Conservation (phyloP, 92 coral and sea anemone genomes). For the Diadumene lineata region DNA sequence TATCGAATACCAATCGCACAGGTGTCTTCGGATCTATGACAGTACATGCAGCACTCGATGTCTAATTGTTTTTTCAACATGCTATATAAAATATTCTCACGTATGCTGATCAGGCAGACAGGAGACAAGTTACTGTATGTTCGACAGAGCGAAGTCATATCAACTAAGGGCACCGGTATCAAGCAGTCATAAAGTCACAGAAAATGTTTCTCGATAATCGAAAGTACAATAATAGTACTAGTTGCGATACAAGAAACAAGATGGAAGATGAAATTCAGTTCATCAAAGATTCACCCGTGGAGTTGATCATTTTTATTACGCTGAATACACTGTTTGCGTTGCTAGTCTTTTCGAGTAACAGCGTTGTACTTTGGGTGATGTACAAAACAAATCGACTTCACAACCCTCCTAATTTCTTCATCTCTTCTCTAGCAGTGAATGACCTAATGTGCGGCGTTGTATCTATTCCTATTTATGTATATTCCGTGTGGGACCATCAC, state of each 20-base stretch:
- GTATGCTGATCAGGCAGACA: too few species aligned
- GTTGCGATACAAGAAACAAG: background rate
- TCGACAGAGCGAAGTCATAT: too few species aligned
- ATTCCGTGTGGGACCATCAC: background rate
- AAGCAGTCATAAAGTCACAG: too few species aligned
- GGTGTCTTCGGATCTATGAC: too few species aligned
- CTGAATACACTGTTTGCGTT: background rate
- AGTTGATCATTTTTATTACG: background rate
- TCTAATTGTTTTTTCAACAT: too few species aligned
- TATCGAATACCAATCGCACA: too few species aligned
- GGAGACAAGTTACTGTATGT: too few species aligned
- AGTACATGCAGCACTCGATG: too few species aligned
- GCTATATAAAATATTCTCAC: too few species aligned
- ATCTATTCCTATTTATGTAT: background rate
- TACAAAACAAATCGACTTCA: constrained; percentile 14
- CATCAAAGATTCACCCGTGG: background rate
- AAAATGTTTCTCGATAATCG: too few species aligned
- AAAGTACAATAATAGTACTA: background rate
- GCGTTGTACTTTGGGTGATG: constrained; percentile 6
- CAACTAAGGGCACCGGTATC: too few species aligned
- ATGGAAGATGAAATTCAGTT: background rate
- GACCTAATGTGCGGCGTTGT: constrained; percentile 6
- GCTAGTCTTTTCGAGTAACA: constrained; percentile 7
- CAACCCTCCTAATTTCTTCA: constrained; percentile 7
- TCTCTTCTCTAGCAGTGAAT: constrained; percentile 10